Evolutionary conservation across 2,797 vertebrate genomes (phyloP).

Genomic region (Pempheris klunzingeri): DNA sequence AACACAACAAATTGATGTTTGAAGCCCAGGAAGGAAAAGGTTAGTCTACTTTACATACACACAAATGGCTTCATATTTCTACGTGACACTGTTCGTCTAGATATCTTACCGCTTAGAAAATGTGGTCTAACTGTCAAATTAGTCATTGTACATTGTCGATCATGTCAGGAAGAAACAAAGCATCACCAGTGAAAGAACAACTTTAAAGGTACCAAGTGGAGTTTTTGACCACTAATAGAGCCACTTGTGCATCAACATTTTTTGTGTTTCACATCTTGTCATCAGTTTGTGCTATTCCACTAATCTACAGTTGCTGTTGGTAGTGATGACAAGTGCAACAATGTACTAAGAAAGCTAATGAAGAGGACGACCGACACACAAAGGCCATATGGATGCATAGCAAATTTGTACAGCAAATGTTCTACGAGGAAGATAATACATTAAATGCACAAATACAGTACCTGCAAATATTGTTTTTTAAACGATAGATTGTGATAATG

Average conservation of each 20-base stretch:
- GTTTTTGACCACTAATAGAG: too few species aligned
- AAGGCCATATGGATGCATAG: too few species aligned
- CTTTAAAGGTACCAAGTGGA: too few species aligned
- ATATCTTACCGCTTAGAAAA: too few species aligned
- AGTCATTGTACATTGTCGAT: neutral
- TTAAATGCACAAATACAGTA: too few species aligned
- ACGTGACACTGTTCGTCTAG: neutral
- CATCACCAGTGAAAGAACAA: too few species aligned
- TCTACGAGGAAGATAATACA: too few species aligned
- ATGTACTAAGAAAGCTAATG: neutral
- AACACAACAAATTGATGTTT: constrained; percentile 93
- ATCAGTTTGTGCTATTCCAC: neutral
- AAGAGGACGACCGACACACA: neutral
- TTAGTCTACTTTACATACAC: constrained; percentile 55
- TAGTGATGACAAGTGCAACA: neutral
- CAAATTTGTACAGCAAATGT: too few species aligned
- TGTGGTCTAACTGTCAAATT: neutral
- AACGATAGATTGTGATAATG: neutral
- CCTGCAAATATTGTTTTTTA: too few species aligned
- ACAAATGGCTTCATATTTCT: neutral
- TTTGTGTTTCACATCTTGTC: neutral
- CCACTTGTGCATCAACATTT: too few species aligned
- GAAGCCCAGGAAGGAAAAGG: constrained; percentile 94
- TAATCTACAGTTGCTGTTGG: neutral
- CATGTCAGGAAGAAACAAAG: neutral